phyloP scores from a whole-genome alignment of 2,888 invertebrate species.

The Drosophila mulleri region DNA sequence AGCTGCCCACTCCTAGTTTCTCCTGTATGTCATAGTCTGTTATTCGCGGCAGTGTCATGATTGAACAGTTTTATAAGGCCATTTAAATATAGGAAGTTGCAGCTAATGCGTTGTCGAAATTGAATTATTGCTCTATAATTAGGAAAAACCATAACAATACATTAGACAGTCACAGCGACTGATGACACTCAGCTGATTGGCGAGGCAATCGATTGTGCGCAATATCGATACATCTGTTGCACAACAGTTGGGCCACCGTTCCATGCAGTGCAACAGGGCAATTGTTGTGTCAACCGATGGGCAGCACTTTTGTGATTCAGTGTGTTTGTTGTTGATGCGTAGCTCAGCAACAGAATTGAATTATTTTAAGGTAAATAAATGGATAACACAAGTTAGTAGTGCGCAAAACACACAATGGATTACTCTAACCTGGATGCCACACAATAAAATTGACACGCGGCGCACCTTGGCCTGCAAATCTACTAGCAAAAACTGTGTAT shows the following conservation, averaged over 20 bases:
- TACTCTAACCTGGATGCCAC: not conserved
- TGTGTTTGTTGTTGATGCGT: constrained; percentile 62
- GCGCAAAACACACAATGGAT: not conserved
- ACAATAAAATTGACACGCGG: not conserved
- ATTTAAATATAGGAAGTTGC: constrained; percentile 14
- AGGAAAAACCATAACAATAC: constrained; percentile 46
- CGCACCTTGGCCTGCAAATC: not conserved
- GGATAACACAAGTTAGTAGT: not conserved
- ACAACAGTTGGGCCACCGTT: constrained; percentile 36
- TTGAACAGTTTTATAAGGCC: constrained; percentile 11
- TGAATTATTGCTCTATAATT: not conserved
- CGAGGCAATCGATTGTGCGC: constrained; percentile 10
- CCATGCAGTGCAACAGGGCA: constrained; percentile 7
- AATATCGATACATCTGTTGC: constrained; percentile 15
- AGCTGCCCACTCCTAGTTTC: constrained; percentile 92
- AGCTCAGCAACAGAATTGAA: constrained; percentile 43
- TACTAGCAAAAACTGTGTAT: not conserved
- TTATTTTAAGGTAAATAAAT: constrained; percentile 54
- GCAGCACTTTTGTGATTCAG: constrained; percentile 48
- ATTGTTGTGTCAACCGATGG: constrained; percentile 30
- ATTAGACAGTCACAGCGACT: constrained; percentile 25
- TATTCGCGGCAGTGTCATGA: constrained; percentile 84
- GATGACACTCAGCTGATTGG: constrained; percentile 29
- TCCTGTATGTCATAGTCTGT: constrained; percentile 90
- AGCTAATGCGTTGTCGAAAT: not conserved